Conservation (phyloP, 2,797 vertebrate genomes). For the Dromococcyx pavoninus region DNA sequence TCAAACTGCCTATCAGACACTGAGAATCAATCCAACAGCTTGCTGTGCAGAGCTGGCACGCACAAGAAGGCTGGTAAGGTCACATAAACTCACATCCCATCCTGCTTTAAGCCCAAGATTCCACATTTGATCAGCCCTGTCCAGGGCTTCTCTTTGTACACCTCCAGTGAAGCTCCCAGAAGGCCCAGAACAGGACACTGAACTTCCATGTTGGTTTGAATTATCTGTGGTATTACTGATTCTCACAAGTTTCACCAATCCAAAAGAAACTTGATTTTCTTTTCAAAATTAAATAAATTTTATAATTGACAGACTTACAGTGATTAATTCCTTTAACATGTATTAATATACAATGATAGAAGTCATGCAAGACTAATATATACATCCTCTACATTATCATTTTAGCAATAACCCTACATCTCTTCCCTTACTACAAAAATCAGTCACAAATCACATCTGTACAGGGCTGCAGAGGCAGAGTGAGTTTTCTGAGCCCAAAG, state of each 20-base stretch:
- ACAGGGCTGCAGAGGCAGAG: background rate
- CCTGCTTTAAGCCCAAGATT: constrained; percentile 1
- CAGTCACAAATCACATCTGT: background rate
- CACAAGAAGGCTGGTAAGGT: background rate
- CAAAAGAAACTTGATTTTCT: background rate
- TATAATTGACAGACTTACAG: background rate
- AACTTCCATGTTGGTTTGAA: background rate
- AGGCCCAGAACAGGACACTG: background rate
- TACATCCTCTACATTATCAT: background rate
- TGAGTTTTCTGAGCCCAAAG: background rate
- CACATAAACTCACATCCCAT: constrained; percentile 1
- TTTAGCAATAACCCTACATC: background rate
- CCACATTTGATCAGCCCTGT: background rate
- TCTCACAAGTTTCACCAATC: background rate
- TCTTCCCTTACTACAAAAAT: background rate
- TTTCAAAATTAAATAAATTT: background rate
- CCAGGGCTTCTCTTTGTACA: background rate
- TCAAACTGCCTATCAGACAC: constrained; percentile 13
- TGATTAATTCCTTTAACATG: background rate
- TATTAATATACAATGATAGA: background rate
- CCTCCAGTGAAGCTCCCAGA: background rate
- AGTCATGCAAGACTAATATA: background rate
- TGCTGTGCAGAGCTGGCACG: background rate
- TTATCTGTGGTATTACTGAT: background rate
- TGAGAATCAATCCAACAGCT: constrained; percentile 20